These are phyloP conservation scores for Cercocebus atys DNA, from an alignment of 2,113 vertebrate species.

Conservation along the genomic window DNA sequence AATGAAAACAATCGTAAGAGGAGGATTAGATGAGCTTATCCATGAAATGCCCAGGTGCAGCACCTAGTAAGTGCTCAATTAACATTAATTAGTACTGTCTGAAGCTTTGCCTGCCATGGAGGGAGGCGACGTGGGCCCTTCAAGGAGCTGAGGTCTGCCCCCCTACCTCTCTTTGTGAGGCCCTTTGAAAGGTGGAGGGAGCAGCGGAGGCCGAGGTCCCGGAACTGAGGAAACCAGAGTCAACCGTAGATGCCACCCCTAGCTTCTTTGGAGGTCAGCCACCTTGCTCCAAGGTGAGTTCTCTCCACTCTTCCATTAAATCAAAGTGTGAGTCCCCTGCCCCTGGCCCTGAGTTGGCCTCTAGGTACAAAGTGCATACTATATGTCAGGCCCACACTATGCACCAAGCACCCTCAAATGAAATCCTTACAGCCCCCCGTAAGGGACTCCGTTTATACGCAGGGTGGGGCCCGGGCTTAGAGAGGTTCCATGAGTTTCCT, in stretches of 20 bases:
- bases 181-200: neutral
- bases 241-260: neutral
- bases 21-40: neutral
- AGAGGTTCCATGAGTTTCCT: neutral
- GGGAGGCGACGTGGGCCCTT: neutral
- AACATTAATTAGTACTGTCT: rapidly evolving
- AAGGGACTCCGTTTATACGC: rapidly evolving
- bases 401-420: rapidly evolving
- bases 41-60: rapidly evolving
- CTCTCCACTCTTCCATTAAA: neutral
- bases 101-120: neutral
- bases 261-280: neutral
- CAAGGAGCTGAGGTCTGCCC: rapidly evolving
- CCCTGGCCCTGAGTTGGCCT: neutral
- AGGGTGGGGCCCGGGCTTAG: neutral
- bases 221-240: neutral
- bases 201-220: neutral
- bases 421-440: rapidly evolving
- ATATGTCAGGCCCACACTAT: neutral
- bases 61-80: rapidly evolving
- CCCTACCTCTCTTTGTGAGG: neutral
- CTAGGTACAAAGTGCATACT: neutral
- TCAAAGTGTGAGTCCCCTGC: neutral
- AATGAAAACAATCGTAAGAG: neutral
- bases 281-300: neutral